Evolutionary conservation across 2,113 vertebrate genomes (phyloP), one percentile per base, ranked within the genome.

Genomic region (Amblyopsis rosae): DNA sequence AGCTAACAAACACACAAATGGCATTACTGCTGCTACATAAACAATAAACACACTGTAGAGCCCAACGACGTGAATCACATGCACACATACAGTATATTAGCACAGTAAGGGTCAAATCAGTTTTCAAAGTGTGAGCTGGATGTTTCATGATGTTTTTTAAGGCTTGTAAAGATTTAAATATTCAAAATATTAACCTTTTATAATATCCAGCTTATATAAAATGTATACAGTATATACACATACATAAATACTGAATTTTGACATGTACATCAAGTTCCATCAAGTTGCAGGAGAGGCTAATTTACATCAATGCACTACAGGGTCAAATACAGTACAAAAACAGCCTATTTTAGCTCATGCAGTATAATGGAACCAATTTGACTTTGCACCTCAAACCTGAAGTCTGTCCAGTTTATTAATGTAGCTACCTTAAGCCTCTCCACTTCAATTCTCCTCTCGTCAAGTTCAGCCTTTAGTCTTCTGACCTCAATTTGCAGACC

Each of bases 401-500:
- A 47, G 11, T 32, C 11, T 12, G 9, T n/a, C 4, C 5, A 59
- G 57, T 53, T 47, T 55, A 41, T 67, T 32, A 7, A 50, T 59
- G 17, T 55, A 32, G 4, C 33, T 64, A 88, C 78, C 87, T 89
- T 86, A 2, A 75, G 15, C 46, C 79, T 74, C 58, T 91, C 88
- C 0, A 69, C 15, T 32, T 80, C 85, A 51, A 70, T 81, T 63
- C 87, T 87, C 65, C 75, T 84, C 66, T 93, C 71, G 4, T 88
- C 82, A 75, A 82, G 81, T 81, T 92, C 85, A 1, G 19, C 66
- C 45, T 76, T 90, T 49, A 93, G 72, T 72, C 80, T 84, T 1
- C 16, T 83, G 77, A 93, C 91, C 79, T 94, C 89, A 53, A 89
- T 84, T 79, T 91, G 84, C 50, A 76, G 81, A 19, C 82, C 87